Evolutionary conservation across 2,113 vertebrate species (phyloP), one percentile per base, ranked within the genome.

Genomic region (Saguinus imperator): DNA sequence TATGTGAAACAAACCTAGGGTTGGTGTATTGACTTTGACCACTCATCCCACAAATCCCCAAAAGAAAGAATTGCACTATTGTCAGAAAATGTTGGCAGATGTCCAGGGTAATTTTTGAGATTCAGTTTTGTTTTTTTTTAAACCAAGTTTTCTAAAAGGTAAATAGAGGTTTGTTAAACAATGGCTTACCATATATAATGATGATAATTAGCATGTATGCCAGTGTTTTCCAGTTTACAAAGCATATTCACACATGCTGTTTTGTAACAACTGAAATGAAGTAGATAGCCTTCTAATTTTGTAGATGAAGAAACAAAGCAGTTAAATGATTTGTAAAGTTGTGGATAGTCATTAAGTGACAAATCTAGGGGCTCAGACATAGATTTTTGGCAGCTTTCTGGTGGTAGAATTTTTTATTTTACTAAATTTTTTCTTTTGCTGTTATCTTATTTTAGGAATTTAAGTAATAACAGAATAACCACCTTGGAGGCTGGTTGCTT

Each of bases 401-500:
- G 76, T 13, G 45, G 6, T 97, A 87, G 79, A 84, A 57, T 92
- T 89, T 89, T 95, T 11, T 0, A 40, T 75, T 92, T 96, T 50
- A 94, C 40, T 98, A 86, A 83, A 32, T 57, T n/a, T 87, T 86
- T 89, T 35, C 43, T 77, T 64, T 94, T 58, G 27, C 75, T 87
- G 3, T 95, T 92, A 37, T 50, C 89, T 96, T 79, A 89, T 96
- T 96, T 89, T 84, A 99, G 99, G 97, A 99, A 99, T 98, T 98
- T 99, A 98, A 99, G 99, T 98, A 99, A 99, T 98, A 99, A 99
- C 98, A 99, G 99, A 98, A 99, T 99, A 98, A 98, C 99, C 66
- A 95, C 98, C 40, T 98, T 99, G 13, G 99, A 99, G 98, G 99
- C 99, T n/a, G 99, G 99, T 83, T 99, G 99, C 98, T 99, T 99